Conservation (phyloP, 2,113 vertebrate species). For the Forbesichthys agassizii region DNA sequence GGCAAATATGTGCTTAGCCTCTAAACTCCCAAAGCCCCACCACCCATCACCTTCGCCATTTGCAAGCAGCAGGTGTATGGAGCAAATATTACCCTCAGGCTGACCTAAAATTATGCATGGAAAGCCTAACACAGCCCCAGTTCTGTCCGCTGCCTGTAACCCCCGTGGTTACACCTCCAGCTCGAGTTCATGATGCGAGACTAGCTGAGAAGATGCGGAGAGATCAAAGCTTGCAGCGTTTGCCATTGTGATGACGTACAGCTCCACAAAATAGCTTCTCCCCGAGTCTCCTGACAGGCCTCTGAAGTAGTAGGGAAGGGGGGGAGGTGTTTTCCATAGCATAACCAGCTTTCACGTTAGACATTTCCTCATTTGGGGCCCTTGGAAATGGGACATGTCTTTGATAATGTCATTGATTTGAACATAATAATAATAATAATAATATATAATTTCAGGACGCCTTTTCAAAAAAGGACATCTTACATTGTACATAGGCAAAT, state of each 20-base stretch:
- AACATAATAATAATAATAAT: no score
- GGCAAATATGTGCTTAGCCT: no score
- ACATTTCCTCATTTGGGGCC: slow-evolving; percentile 13
- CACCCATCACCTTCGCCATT: slow-evolving; percentile 12
- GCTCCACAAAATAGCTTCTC: slow-evolving; percentile 29
- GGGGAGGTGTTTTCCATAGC: slow-evolving; percentile 30
- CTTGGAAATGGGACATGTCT: no score
- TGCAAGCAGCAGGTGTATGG: slow-evolving; percentile 52
- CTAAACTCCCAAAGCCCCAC: neutral
- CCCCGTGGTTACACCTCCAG: slow-evolving; percentile 18
- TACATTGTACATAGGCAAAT: no score
- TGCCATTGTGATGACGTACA: slow-evolving; percentile 40
- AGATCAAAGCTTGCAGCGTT: slow-evolving; percentile 60
- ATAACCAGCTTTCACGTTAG: neutral
- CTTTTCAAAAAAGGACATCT: no score
- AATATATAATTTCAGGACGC: no score
- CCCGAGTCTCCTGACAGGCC: slow-evolving; percentile 34
- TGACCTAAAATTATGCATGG: slow-evolving; percentile 62
- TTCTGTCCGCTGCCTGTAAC: slow-evolving; percentile 32
- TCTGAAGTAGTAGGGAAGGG: neutral
- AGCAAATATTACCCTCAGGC: slow-evolving; percentile 52
- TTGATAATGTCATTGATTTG: no score
- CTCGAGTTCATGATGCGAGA: slow-evolving; percentile 34
- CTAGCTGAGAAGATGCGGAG: slow-evolving; percentile 44
- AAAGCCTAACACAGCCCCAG: slow-evolving; percentile 40